Evolutionary conservation across 2,113 vertebrate genomes (phyloP).

Genomic region (Synodontis membranacea): DNA sequence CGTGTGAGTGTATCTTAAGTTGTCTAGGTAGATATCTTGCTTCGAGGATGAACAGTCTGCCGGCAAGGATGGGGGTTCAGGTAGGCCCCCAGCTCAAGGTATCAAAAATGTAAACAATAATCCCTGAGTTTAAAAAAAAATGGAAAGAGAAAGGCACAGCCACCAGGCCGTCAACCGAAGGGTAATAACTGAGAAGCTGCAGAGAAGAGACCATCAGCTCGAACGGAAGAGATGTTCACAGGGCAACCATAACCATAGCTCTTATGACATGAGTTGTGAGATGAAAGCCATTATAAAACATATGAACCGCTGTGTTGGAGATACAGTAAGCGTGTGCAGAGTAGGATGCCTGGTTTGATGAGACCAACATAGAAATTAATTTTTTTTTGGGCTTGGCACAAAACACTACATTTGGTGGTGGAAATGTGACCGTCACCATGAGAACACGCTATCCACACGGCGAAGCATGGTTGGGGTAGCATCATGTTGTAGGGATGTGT

Average conservation of each 20-base stretch:
- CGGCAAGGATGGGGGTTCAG: neutral
- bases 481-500: neutral
- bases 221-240: neutral
- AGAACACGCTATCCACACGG: neutral
- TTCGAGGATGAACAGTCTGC: neutral
- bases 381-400: neutral
- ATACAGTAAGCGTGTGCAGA: neutral
- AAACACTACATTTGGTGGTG: neutral
- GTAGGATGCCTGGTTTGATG: neutral
- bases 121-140: too few species aligned
- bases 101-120: too few species aligned
- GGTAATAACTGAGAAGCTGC: neutral
- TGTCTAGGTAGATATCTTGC: neutral
- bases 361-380: neutral
- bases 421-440: neutral
- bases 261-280: neutral
- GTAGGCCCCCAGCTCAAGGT: neutral
- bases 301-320: neutral
- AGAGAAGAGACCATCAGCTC: neutral
- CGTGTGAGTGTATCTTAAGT: constrained; percentile 68
- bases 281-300: neutral
- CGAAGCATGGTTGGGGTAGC: neutral
- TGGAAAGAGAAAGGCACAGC: neutral
- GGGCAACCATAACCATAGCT: neutral
- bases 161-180: neutral